A percentile compares a stretch with the other conserved stretches of the same genome.
Evolutionary conservation across 2,888 invertebrate species (phyloP).

Genomic region (Silvanus unidentatus): DNA sequence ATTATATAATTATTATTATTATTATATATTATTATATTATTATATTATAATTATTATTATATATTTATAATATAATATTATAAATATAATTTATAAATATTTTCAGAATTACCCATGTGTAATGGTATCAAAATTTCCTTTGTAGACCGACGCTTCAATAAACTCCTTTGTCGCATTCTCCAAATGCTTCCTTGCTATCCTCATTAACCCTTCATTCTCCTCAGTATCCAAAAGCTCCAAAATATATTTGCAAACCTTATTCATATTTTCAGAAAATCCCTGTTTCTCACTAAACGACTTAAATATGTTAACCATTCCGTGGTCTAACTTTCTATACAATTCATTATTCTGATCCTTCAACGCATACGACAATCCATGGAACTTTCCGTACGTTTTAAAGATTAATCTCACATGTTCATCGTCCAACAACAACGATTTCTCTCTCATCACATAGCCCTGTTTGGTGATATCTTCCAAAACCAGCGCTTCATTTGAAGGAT

Average conservation of each 20-base stretch:
- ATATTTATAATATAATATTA: too few relatives aligned
- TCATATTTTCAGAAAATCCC: not conserved
- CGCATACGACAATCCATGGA: conserved; percentile 13
- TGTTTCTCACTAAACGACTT: too few relatives aligned
- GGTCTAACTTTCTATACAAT: conserved; percentile 7
- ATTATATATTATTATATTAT: too few relatives aligned
- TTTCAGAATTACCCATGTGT: too few relatives aligned
- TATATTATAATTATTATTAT: too few relatives aligned
- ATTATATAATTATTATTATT: too few relatives aligned
- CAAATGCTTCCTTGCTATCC: not conserved
- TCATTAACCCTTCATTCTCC: not conserved
- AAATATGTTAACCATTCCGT: not conserved
- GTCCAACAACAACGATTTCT: not conserved
- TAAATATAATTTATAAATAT: too few relatives aligned
- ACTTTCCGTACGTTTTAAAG: conserved; percentile 10
- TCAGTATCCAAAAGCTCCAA: not conserved
- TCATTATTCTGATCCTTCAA: conserved; percentile 9
- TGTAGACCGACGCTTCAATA: too few relatives aligned
- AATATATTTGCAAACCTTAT: not conserved
- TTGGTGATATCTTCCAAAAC: not conserved
- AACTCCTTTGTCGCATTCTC: not conserved
- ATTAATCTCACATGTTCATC: conserved; percentile 4
- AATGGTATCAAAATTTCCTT: too few relatives aligned
- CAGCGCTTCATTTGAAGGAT: not conserved
- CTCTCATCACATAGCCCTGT: not conserved